Evolutionary conservation across 2,797 vertebrate species (phyloP).

Genomic region (Ataeniobius toweri): DNA sequence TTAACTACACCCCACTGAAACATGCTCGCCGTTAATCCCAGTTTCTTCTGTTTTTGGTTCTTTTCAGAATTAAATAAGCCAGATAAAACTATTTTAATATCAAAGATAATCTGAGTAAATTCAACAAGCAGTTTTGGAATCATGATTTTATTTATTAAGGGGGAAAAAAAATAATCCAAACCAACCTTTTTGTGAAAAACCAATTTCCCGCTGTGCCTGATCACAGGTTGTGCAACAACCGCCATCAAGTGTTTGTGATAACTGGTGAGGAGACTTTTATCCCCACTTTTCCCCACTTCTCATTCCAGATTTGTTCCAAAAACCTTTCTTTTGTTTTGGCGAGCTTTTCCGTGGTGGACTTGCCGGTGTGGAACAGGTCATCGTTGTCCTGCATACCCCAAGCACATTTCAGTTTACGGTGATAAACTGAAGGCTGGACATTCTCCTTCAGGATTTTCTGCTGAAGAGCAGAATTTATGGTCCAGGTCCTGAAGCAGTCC

Average conservation of each 20-base stretch:
- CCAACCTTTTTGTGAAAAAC: not conserved
- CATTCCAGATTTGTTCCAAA: not conserved
- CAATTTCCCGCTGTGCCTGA: too few species aligned
- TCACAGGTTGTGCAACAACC: not conserved
- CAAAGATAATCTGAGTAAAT: not conserved
- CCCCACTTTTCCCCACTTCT: not conserved
- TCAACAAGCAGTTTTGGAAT: not conserved
- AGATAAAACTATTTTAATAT: not conserved
- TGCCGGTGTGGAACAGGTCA: too few species aligned
- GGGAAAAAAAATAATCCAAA: not conserved
- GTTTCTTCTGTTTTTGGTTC: not conserved
- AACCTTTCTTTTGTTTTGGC: too few species aligned
- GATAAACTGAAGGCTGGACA: too few species aligned
- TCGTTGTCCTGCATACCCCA: too few species aligned
- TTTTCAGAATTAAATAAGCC: not conserved
- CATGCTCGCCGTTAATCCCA: not conserved
- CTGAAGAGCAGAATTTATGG: too few species aligned
- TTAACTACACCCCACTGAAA: not conserved
- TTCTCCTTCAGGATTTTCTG: too few species aligned
- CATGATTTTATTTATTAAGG: too few species aligned
- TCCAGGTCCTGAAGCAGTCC: too few species aligned
- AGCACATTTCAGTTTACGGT: too few species aligned
- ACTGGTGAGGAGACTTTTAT: not conserved
- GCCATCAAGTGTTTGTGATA: not conserved
- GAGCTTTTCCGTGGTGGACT: not conserved